Evolutionary conservation across 2,113 vertebrate species (phyloP).

Genomic region (Plectropomus leopardus): DNA sequence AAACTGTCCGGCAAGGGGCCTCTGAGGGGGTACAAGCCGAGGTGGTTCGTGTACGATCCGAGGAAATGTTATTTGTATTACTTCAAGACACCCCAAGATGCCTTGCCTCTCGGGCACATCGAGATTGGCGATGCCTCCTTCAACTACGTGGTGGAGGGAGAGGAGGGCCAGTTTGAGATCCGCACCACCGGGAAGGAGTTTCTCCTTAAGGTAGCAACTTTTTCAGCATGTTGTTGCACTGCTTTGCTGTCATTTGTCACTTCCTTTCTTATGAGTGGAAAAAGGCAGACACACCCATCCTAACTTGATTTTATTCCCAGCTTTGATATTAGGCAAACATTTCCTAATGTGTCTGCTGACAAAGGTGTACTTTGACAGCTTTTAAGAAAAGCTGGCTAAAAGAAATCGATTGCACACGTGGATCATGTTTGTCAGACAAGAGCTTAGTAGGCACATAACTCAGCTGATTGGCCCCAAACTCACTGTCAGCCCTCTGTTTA

Average conservation of each 20-base stretch:
- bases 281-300: slow-evolving; percentile 66
- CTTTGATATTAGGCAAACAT: too few species aligned
- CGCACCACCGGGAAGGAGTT: slow-evolving; percentile 88
- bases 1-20: slow-evolving; percentile 95
- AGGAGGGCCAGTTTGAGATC: slow-evolving; percentile 92
- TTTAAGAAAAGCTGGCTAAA: not conserved
- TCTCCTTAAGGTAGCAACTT: slow-evolving; percentile 88
- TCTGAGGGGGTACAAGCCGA: slow-evolving; percentile 91
- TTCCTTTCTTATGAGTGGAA: slow-evolving; percentile 43
- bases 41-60: slow-evolving; percentile 96
- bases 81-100: slow-evolving; percentile 94
- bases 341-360: too few species aligned
- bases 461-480: slow-evolving; percentile 1
- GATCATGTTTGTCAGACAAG: not conserved
- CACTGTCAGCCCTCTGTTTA: slow-evolving; percentile 21
- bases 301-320: not conserved
- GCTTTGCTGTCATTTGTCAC: slow-evolving; percentile 50
- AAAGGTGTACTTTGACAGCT: not conserved
- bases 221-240: not conserved
- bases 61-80: slow-evolving; percentile 94
- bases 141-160: slow-evolving; percentile 88
- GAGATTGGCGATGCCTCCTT: slow-evolving; percentile 92
- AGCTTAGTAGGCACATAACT: slow-evolving; percentile 7
- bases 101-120: slow-evolving; percentile 92
- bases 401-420: not conserved